phyloP scores from a whole-genome alignment of 1,140 invertebrate species.

The Anadara kagoshimensis region DNA sequence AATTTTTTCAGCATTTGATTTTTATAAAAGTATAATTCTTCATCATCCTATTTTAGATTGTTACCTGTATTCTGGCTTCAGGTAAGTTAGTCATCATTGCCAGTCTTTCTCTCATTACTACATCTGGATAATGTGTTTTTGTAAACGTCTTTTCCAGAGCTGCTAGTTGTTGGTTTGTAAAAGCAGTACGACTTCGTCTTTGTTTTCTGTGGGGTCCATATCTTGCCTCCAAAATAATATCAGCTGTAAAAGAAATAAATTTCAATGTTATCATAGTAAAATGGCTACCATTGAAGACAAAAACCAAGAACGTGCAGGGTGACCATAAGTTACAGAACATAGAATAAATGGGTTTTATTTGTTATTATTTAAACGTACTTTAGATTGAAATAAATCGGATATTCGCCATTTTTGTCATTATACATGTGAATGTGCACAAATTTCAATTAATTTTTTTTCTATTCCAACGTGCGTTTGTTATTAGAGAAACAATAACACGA shows the following conservation, averaged over 20 bases:
- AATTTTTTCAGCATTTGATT: background rate
- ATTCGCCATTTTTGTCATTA: too few species aligned
- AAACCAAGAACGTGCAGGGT: too few species aligned
- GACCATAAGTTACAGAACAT: too few species aligned
- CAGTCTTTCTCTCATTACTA: conserved; percentile 93
- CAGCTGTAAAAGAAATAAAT: conserved; percentile 41
- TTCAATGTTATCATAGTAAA: too few species aligned
- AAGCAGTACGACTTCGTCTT: conserved; percentile 93
- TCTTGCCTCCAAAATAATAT: conserved; percentile 68
- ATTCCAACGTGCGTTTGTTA: too few species aligned
- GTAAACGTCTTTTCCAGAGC: conserved; percentile 94
- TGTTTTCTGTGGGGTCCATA: conserved; percentile 81
- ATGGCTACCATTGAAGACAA: too few species aligned
- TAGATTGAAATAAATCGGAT: too few species aligned
- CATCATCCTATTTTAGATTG: background rate
- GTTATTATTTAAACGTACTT: too few species aligned
- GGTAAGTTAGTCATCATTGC: conserved; percentile 92
- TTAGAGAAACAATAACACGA: too few species aligned
- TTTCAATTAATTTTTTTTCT: too few species aligned
- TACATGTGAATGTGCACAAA: too few species aligned
- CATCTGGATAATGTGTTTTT: conserved; percentile 95
- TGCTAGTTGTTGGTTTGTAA: conserved; percentile 95
- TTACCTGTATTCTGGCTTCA: conserved; percentile 92
- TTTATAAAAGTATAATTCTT: background rate
- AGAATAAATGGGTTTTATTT: too few species aligned